Evolutionary conservation across 2,113 vertebrate genomes (phyloP), one percentile per base, ranked within the genome.

Genomic region (Heterochromis multidens): DNA sequence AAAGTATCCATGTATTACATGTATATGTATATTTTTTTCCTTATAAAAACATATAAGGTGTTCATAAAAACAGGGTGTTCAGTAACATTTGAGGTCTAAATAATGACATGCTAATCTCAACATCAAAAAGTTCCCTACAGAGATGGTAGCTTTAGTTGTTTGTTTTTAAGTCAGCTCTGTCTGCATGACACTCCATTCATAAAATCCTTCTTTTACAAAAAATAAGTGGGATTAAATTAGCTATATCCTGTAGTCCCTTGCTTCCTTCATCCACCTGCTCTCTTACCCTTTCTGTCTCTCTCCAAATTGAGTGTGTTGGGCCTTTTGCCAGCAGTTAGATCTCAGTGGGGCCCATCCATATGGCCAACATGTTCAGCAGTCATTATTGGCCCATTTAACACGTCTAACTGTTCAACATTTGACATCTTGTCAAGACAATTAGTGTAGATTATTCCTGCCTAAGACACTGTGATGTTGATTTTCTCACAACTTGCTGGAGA

Each of bases 371-470:
- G 92, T 93, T 95, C 90, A 72, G 88, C 86, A 82, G 88, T 87
- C 1, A 5, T 94, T 94, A 89, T 92, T 83, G 54, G 37, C 79
- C 88, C 91, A 85, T 94, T 95, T 94, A 94, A 84, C 92, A 89
- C 77, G 19, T 90, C 88, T 93, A 95, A 95, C 87, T 91, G 88
- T 91, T 89, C 37, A 76, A 91, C 46, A 6, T 95, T 95, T 90
- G 91, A 94, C 92, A 93, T 90, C 87, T 91, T 93, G 92, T 91
- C 91, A 89, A 90, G 86, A 88, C 90, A 87, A 86, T 93, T 92
- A 87, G 81, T 63, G 70, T 23, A 84, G 87, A 93, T 91, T 83
- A 88, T 80, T 86, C 65, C 82, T 58, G 77, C 37, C 9, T 72
- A 83, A 87, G 81, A 89, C 25, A 43, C 61, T 43, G 61, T 59